Conservation (phyloP, 2,888 invertebrate genomes). For the Scaptomyza flava region DNA sequence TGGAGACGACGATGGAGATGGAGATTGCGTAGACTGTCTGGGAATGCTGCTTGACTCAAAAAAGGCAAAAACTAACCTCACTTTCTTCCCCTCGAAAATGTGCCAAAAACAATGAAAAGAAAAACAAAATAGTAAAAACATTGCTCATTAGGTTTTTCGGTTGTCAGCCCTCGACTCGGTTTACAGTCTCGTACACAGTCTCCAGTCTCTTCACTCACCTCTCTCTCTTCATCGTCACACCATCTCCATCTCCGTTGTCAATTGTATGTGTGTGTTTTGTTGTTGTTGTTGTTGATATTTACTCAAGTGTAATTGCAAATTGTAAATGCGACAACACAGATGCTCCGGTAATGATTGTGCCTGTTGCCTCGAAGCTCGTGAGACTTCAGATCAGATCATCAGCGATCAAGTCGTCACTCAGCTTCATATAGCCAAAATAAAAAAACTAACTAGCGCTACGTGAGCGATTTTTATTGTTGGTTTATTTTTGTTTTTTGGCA, state of each 20-base stretch:
- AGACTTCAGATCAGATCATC: slow-evolving; percentile 47
- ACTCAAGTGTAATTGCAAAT: slow-evolving; percentile 81
- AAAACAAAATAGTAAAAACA: slow-evolving; percentile 40
- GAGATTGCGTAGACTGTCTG: slow-evolving; percentile 39
- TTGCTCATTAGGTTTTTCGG: slow-evolving; percentile 70
- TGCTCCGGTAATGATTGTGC: slow-evolving; percentile 66
- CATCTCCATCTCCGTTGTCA: slow-evolving; percentile 40
- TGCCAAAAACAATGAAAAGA: slow-evolving; percentile 34
- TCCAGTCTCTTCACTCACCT: slow-evolving; percentile 14
- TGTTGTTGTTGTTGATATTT: slow-evolving; percentile 69
- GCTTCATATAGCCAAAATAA: slow-evolving; percentile 49
- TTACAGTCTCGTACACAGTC: slow-evolving; percentile 45
- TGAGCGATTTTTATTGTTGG: slow-evolving; percentile 20
- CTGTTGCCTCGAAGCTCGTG: slow-evolving; percentile 49
- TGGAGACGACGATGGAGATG: slow-evolving; percentile 1
- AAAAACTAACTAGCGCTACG: slow-evolving; percentile 29
- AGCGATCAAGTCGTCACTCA: slow-evolving; percentile 43
- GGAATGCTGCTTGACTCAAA: slow-evolving; percentile 25
- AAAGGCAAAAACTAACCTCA: background rate
- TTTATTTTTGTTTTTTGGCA: slow-evolving; percentile 17
- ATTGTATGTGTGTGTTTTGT: slow-evolving; percentile 29
- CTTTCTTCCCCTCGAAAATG: slow-evolving; percentile 19
- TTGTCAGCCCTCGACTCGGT: slow-evolving; percentile 36
- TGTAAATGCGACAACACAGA: slow-evolving; percentile 80
- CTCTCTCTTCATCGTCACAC: slow-evolving; percentile 45